Percentiles rank a stretch among this genome's conserved stretches.
phyloP scores from a whole-genome alignment of 2,113 vertebrate genomes.

The Neolamprologus variostigma region DNA sequence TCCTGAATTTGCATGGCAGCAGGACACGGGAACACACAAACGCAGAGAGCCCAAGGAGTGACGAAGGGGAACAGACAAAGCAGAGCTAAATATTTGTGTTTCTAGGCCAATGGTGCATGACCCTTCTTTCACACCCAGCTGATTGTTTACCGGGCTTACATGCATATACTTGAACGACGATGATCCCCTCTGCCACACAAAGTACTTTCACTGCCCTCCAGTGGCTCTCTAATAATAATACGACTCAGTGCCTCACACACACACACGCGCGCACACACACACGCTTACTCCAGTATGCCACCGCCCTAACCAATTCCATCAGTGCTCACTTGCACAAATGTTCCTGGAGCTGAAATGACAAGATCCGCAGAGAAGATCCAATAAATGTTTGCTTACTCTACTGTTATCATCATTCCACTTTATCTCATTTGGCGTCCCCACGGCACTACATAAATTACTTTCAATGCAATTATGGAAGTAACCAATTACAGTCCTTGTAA shows the following conservation, averaged over 20 bases:
- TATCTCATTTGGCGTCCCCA: slow-evolving; percentile 44
- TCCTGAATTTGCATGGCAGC: not conserved
- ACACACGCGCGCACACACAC: accelerated
- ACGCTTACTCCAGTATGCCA: not conserved
- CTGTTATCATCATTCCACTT: slow-evolving; percentile 36
- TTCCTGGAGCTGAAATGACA: slow-evolving; percentile 30
- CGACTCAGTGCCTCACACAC: not conserved
- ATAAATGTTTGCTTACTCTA: slow-evolving; percentile 33
- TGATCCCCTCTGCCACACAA: slow-evolving; percentile 7
- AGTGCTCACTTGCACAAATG: slow-evolving; percentile 8
- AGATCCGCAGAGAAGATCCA: slow-evolving; percentile 22
- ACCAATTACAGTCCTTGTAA: slow-evolving; percentile 54
- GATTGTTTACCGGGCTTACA: slow-evolving; percentile 55
- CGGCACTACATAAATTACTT: slow-evolving; percentile 43
- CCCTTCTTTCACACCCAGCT: slow-evolving; percentile 61
- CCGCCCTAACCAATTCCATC: slow-evolving; percentile 12
- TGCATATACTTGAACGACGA: slow-evolving; percentile 25
- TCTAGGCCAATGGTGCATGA: slow-evolving; percentile 54
- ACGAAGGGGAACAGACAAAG: not conserved
- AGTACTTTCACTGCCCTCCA: slow-evolving; percentile 73
- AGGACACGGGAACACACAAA: not conserved
- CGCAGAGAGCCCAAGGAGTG: slow-evolving; percentile 8
- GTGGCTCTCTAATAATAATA: slow-evolving; percentile 61
- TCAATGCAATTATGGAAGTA: slow-evolving; percentile 54
- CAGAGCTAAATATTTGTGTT: slow-evolving; percentile 32